These are phyloP conservation scores for Bettongia penicillata DNA, from an alignment of 2,113 vertebrate species.

Conservation along the genomic window DNA sequence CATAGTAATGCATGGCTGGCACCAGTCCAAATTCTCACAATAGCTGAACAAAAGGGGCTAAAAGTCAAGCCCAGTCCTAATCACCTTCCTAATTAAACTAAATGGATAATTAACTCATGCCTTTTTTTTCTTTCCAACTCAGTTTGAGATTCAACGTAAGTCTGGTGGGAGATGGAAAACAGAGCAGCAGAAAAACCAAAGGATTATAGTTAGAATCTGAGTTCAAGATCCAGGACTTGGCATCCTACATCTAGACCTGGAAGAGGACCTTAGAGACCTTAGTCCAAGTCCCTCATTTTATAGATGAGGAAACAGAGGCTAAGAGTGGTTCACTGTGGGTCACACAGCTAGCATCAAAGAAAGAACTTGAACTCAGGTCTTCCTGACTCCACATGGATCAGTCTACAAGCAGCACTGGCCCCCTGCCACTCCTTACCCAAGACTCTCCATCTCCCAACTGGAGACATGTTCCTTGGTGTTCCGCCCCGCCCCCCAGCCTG, in stretches of 20 bases:
- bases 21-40: background rate
- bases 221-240: background rate
- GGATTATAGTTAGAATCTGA: background rate
- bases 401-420: too few relatives aligned
- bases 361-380: background rate
- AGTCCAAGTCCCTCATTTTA: too few relatives aligned
- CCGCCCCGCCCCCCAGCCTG: too few relatives aligned
- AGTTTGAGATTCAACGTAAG: background rate
- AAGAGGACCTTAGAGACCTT: background rate
- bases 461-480: background rate
- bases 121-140: background rate
- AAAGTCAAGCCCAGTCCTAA: background rate
- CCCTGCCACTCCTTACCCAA: background rate
- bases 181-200: background rate
- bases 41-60: background rate
- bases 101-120: background rate
- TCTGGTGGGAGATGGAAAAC: too few relatives aligned
- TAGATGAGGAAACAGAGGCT: too few relatives aligned
- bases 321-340: too few relatives aligned
- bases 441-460: background rate
- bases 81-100: background rate
- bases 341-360: too few relatives aligned
- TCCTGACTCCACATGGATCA: background rate
- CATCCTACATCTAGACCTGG: too few relatives aligned
- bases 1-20: background rate